These are phyloP conservation scores for Spisula subtruncata DNA, from an alignment of 2,888 invertebrate species.

Conservation along the genomic window DNA sequence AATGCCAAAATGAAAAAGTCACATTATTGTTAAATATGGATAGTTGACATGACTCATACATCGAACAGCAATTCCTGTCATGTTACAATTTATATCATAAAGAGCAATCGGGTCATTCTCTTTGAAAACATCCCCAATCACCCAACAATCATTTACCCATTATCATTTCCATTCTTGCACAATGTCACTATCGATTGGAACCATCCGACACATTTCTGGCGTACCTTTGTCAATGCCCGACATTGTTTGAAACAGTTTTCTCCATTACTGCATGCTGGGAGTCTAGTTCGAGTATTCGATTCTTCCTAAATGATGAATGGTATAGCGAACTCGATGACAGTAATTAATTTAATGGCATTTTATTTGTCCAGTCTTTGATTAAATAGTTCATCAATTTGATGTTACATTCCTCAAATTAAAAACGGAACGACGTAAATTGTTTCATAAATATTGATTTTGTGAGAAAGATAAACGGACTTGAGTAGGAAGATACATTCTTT, in stretches of 20 bases:
- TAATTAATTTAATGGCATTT: slow-evolving; percentile 43
- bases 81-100: too few species aligned
- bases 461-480: neutral
- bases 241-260: neutral
- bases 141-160: too few species aligned
- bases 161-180: too few species aligned
- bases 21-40: too few species aligned
- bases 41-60: too few species aligned
- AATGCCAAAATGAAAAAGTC: too few species aligned
- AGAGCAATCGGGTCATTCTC: too few species aligned
- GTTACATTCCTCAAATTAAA: slow-evolving; percentile 7
- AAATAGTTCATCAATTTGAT: slow-evolving; percentile 26
- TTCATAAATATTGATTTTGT: neutral
- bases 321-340: neutral
- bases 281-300: slow-evolving; percentile 1
- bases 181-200: neutral
- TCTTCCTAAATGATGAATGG: neutral
- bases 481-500: neutral
- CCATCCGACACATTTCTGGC: neutral
- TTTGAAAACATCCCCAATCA: too few species aligned
- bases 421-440: slow-evolving; percentile 19
- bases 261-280: slow-evolving; percentile 16
- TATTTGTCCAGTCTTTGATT: slow-evolving; percentile 32
- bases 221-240: neutral
- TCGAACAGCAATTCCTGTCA: too few species aligned